Base-by-base conservation (phyloP, 1,140 invertebrate genomes). In the Saccostrea echinata region DNA sequence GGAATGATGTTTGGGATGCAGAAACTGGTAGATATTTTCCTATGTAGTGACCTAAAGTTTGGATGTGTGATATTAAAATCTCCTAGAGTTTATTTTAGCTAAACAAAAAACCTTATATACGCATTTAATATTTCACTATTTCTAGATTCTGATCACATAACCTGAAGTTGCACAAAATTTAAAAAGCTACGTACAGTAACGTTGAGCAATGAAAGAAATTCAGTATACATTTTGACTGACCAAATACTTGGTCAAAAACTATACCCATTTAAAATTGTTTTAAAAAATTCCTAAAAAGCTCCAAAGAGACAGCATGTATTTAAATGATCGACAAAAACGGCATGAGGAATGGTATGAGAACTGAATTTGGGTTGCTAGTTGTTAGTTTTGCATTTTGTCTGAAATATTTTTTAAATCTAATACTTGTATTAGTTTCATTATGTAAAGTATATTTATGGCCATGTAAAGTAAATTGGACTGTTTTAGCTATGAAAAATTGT, bases 21-120 rank as follows among this genome's bases (percentile, higher is more conserved):
- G 68, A 76, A 4, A 76, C 68, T 76, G 68, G 68, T 76, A 76
- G 68, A 76, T 76, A 76, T 76, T 30, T 76, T 64, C 8, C 68
- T 30, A 33, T 76, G 68, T 76, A 30, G 24, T 76, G 30, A 43
- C 33, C 24, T 30, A 11, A 76, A 33, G 24, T 76, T 76, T 33
- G 68, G 27, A 30, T 61, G 55, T 61, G 55, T 61, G 18, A 18
- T 27, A 76, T 76, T 16, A 76, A 76, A 76, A 30, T 18, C 27
- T n/a, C n/a, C n/a, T 16, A 76, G 24, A 76, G 30, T 33, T 76
- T 33, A 13, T 30, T 9, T 33, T 13, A 76, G 27, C 16, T 33
- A 76, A 27, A 71, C 12, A 76, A 76, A 76, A 12, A 30, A 76
- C 27, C 24, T 27, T 30, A 33, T 30, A 61, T n/a, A 61, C 27